Percentiles rank a stretch among this genome's conserved stretches.
These are phyloP conservation scores for Pomatorhinus ruficollis DNA, from an alignment of 2,113 vertebrate species.

Conservation along the genomic window DNA sequence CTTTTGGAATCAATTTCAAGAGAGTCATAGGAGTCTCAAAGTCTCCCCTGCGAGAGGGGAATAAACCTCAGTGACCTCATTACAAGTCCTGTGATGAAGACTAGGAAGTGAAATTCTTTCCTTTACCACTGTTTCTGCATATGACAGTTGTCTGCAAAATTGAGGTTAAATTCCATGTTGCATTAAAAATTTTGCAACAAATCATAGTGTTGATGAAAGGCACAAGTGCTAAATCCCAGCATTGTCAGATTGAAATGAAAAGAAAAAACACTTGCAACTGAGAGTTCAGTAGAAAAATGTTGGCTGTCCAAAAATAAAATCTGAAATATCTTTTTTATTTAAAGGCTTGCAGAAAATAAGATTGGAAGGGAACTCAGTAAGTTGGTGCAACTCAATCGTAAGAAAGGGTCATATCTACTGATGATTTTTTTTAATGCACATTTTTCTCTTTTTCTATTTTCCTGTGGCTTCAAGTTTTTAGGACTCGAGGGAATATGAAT, in stretches of 20 bases:
- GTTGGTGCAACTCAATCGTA: neutral
- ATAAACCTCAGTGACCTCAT: neutral
- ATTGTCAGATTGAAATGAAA: neutral
- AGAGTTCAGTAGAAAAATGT: neutral
- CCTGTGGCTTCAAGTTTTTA: neutral
- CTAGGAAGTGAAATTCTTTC: constrained; percentile 19
- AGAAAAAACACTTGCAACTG: neutral
- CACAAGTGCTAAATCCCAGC: neutral
- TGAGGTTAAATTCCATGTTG: neutral
- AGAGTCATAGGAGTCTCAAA: neutral
- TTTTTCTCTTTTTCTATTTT: neutral
- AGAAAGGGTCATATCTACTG: neutral
- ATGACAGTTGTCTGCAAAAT: neutral
- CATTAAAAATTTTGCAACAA: neutral
- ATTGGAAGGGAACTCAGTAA: neutral
- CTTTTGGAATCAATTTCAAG: neutral
- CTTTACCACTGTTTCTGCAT: neutral
- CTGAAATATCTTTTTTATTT: neutral
- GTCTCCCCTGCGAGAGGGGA: neutral
- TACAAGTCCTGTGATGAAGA: neutral
- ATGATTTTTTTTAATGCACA: neutral
- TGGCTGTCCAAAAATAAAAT: neutral
- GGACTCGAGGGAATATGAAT: neutral
- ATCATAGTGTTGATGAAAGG: neutral
- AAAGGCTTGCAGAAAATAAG: neutral